These are phyloP conservation scores for Paratilapia polleni DNA, from an alignment of 2,113 vertebrate genomes.

Conservation along the genomic window DNA sequence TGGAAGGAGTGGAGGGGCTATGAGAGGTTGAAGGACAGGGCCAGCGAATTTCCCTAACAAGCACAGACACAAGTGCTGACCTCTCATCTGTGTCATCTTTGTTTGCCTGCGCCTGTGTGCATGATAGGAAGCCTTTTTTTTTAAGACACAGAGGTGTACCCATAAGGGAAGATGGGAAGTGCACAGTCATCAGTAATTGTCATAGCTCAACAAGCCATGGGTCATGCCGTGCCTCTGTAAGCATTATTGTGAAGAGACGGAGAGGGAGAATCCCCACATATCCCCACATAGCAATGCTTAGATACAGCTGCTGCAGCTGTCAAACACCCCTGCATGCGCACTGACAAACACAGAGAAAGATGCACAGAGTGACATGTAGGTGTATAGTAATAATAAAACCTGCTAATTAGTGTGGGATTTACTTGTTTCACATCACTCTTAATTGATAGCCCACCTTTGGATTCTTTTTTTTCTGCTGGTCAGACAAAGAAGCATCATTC, in stretches of 20 bases:
- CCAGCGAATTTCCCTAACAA: conserved; percentile 39
- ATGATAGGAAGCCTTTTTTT: conserved; percentile 1
- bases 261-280: conserved; percentile 50
- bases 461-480: neutral
- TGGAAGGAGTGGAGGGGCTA: neutral
- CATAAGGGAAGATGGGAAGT: conserved; percentile 41
- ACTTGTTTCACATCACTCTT: neutral
- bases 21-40: conserved; percentile 5
- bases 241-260: conserved; percentile 61
- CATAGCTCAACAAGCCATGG: conserved; percentile 67
- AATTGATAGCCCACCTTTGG: neutral
- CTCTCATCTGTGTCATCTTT: conserved; percentile 54
- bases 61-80: conserved; percentile 69
- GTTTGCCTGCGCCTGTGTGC: conserved; percentile 1
- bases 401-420: neutral
- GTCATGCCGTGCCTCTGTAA: conserved; percentile 73
- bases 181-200: conserved; percentile 76
- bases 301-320: conserved; percentile 42
- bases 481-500: conserved; percentile 1
- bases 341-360: conserved; percentile 21
- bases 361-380: neutral
- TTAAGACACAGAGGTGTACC: conserved; percentile 54
- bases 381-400: neutral
- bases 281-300: conserved; percentile 44
- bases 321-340: conserved; percentile 29